Evolutionary conservation across 2,113 vertebrate species (phyloP).

Genomic region (Orycteropus afer): DNA sequence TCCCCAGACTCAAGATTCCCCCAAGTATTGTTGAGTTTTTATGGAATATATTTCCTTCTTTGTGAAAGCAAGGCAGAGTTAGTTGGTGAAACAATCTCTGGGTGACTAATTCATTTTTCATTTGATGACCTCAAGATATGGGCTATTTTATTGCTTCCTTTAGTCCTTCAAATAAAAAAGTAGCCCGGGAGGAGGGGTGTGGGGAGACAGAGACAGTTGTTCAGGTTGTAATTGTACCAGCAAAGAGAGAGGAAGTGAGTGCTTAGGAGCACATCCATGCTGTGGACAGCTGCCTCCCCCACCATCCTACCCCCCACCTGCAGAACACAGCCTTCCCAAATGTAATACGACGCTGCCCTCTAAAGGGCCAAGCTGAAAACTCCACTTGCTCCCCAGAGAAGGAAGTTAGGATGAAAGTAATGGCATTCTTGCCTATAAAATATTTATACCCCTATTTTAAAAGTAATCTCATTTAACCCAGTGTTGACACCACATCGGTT

Average conservation of each 20-base stretch:
- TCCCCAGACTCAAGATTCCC: neutral
- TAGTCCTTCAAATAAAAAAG: slow-evolving; percentile 43
- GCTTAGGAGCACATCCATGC: slow-evolving; percentile 10
- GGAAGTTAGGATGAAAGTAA: slow-evolving; percentile 69
- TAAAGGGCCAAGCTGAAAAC: slow-evolving; percentile 63
- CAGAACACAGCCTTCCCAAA: neutral
- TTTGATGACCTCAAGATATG: slow-evolving; percentile 41
- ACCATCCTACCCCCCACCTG: no score
- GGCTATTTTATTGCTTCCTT: slow-evolving; percentile 54
- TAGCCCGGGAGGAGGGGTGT: neutral
- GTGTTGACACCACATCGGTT: slow-evolving; percentile 66
- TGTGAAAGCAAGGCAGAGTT: slow-evolving; percentile 60
- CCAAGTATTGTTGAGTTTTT: slow-evolving; percentile 56
- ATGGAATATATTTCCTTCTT: slow-evolving; percentile 53
- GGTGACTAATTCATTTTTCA: slow-evolving; percentile 53
- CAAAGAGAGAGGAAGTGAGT: neutral
- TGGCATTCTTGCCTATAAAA: slow-evolving; percentile 78
- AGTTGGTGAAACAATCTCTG: neutral
- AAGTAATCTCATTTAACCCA: slow-evolving; percentile 80
- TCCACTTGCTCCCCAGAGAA: slow-evolving; percentile 61
- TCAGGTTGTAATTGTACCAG: neutral
- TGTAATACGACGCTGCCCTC: slow-evolving; percentile 66
- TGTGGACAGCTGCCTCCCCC: neutral
- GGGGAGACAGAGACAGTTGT: neutral
- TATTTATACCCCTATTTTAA: slow-evolving; percentile 79